Evolutionary conservation across 2,113 vertebrate species (phyloP).

Genomic region (Pipra filicauda): DNA sequence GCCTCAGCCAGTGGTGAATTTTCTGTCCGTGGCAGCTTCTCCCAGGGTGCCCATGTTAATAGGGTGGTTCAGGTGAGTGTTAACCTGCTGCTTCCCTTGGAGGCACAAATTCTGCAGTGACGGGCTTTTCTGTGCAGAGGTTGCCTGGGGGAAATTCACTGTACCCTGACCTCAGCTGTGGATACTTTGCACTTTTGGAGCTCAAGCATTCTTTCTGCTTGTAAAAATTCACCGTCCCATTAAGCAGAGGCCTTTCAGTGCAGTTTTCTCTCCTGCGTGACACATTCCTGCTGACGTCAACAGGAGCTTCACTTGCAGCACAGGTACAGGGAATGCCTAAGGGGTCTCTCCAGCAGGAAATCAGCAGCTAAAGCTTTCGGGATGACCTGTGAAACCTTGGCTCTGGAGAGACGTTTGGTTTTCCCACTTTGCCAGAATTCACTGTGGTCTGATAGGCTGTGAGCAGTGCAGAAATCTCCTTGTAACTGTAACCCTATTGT

Average conservation of each 20-base stretch:
- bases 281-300: not conserved
- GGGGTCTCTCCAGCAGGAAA: not conserved
- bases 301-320: not conserved
- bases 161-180: not conserved
- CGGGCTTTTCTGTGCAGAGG: not conserved
- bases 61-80: not conserved
- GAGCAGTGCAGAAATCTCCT: not conserved
- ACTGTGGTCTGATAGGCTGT: not conserved
- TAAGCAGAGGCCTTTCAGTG: not conserved
- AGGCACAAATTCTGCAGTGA: not conserved
- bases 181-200: not conserved
- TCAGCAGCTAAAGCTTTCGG: not conserved
- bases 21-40: not conserved
- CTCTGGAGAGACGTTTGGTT: not conserved
- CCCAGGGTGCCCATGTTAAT: not conserved
- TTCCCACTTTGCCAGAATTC: not conserved
- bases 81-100: not conserved
- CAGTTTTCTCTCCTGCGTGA: fast-evolving
- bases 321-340: not conserved
- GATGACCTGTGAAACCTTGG: not conserved
- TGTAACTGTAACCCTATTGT: not conserved
- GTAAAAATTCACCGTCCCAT: not conserved
- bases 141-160: not conserved
- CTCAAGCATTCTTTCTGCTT: not conserved
- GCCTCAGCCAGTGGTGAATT: not conserved